Percentiles rank a stretch among this genome's conserved stretches.
These are phyloP conservation scores for Spheniscus mendiculus DNA, from an alignment of 2,113 vertebrate species.

Conservation along the genomic window DNA sequence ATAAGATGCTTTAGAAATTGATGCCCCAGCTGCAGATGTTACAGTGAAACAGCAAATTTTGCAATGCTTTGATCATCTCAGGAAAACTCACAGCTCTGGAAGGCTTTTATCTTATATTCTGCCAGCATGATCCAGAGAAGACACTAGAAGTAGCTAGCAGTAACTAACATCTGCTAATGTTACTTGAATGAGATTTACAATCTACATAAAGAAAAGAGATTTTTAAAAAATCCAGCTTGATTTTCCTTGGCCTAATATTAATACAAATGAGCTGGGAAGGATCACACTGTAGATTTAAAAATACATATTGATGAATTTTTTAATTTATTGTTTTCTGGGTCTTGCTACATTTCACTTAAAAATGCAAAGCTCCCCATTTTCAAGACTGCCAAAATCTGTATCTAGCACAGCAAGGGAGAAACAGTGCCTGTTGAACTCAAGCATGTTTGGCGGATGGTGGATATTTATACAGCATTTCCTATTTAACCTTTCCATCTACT, in stretches of 20 bases:
- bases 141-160: background rate
- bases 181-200: background rate
- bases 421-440: background rate
- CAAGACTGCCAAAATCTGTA: constrained; percentile 9
- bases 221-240: background rate
- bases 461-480: background rate
- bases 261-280: background rate
- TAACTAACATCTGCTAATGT: background rate
- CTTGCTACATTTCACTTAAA: background rate
- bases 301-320: background rate
- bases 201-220: background rate
- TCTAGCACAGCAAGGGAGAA: background rate
- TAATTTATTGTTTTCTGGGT: background rate
- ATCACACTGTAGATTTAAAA: background rate
- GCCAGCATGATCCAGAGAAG: background rate
- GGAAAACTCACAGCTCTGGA: background rate
- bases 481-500: constrained; percentile 22
- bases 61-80: background rate
- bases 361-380: background rate
- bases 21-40: background rate
- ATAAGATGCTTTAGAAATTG: background rate
- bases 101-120: background rate
- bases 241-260: background rate
- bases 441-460: background rate
- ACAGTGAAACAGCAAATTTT: constrained; percentile 30